A percentile compares a stretch with the other conserved stretches of the same genome.
Conservation (phyloP, 1,140 invertebrate genomes). For the Batillaria attramentaria region DNA sequence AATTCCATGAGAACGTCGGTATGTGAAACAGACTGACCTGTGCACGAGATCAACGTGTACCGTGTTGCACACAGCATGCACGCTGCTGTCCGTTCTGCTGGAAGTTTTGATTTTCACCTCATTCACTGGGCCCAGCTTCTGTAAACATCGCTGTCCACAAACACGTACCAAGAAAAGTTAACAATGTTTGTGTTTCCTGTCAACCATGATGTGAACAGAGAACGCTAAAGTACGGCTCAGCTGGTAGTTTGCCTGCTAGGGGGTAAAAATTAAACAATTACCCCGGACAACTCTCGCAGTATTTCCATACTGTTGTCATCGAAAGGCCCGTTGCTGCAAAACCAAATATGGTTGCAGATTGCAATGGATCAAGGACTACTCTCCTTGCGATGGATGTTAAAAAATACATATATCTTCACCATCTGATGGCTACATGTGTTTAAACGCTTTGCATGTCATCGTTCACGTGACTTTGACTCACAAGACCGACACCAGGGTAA, state of each 20-base stretch:
- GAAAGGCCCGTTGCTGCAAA: too few relatives aligned
- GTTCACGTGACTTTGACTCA: too few relatives aligned
- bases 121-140: slow-evolving; percentile 11
- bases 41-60: slow-evolving; percentile 20
- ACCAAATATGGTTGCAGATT: too few relatives aligned
- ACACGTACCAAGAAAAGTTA: not conserved
- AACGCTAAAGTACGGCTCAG: not conserved
- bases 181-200: not conserved
- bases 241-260: not conserved
- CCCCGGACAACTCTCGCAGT: not conserved
- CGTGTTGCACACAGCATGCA: slow-evolving; percentile 17
- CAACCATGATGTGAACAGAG: not conserved
- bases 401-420: too few relatives aligned
- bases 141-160: not conserved
- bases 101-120: slow-evolving; percentile 22
- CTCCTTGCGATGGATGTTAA: too few relatives aligned
- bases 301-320: too few relatives aligned
- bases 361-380: too few relatives aligned
- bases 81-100: slow-evolving; percentile 28
- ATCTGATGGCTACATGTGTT: too few relatives aligned
- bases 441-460: too few relatives aligned
- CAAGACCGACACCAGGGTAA: too few relatives aligned
- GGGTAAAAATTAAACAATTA: not conserved
- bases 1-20: not conserved
- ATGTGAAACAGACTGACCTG: not conserved